Evolutionary conservation across 1,140 invertebrate genomes (phyloP).

Genomic region (Anagrus nilaparvatae): DNA sequence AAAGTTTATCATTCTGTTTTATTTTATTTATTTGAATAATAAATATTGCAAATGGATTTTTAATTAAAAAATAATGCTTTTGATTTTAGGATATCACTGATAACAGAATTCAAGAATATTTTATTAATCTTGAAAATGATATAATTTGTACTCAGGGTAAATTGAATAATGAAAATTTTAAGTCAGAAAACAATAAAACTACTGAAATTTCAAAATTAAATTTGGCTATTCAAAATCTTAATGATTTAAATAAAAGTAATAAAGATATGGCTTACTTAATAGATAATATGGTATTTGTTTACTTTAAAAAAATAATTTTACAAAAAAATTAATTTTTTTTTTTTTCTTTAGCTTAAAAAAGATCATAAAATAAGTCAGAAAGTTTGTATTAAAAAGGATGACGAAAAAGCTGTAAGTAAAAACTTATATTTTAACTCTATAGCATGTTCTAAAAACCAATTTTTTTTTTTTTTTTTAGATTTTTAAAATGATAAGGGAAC

Average conservation of each 20-base stretch:
- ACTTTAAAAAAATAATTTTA: not conserved
- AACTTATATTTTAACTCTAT: constrained; percentile 5
- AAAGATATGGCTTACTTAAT: constrained; percentile 16
- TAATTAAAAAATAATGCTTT: too few species aligned
- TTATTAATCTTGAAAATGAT: constrained; percentile 13
- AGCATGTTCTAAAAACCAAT: not conserved
- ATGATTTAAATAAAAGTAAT: constrained; percentile 23
- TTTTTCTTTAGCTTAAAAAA: constrained; percentile 11
- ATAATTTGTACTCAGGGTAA: constrained; percentile 10
- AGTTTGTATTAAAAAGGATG: constrained; percentile 9
- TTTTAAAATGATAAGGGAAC: constrained; percentile 19
- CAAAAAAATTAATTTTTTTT: constrained; percentile 1
- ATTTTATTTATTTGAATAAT: too few species aligned
- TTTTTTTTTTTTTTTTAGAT: constrained; percentile 12
- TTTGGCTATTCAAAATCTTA: constrained; percentile 21
- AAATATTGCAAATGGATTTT: too few species aligned
- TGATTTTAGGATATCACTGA: too few species aligned
- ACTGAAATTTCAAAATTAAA: constrained; percentile 20
- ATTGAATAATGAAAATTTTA: constrained; percentile 12
- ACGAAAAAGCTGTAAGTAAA: constrained; percentile 16
- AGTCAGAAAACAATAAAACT: constrained; percentile 12
- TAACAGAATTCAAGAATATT: constrained; percentile 6
- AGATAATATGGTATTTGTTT: constrained; percentile 16
- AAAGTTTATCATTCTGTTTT: too few species aligned
- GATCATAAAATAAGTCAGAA: constrained; percentile 2